These are phyloP conservation scores for Pseudopipra pipra DNA, from an alignment of 2,113 vertebrate genomes.

Conservation along the genomic window DNA sequence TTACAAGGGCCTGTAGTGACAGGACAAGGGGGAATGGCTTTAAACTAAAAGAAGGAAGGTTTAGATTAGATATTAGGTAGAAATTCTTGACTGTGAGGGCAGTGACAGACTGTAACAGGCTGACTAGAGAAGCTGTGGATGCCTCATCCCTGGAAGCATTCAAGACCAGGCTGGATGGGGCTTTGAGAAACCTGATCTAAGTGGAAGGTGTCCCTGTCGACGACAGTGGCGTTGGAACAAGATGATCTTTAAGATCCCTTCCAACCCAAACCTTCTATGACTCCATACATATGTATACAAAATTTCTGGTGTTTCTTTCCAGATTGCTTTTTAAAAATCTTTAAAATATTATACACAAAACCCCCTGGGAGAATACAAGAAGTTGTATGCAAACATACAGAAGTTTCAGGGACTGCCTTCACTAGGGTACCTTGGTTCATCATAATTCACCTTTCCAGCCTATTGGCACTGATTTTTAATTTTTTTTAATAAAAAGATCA, in stretches of 20 bases:
- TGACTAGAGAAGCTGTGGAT: background rate
- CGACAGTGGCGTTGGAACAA: background rate
- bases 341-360: background rate
- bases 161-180: background rate
- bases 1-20: background rate
- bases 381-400: background rate
- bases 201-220: background rate
- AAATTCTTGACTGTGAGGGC: background rate
- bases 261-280: background rate
- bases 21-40: background rate
- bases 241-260: background rate
- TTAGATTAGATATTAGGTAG: background rate
- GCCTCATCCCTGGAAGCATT: background rate
- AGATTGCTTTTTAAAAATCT: background rate
- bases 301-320: background rate
- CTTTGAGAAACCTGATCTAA: background rate
- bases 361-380: background rate
- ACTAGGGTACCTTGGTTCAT: background rate
- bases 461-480: background rate
- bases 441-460: background rate
- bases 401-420: background rate
- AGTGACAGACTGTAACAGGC: background rate
- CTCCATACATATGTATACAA: background rate
- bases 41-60: background rate
- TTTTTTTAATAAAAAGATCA: background rate